Base-by-base conservation (phyloP, 2,888 invertebrate genomes). In the Cheilosia vulpina region DNA sequence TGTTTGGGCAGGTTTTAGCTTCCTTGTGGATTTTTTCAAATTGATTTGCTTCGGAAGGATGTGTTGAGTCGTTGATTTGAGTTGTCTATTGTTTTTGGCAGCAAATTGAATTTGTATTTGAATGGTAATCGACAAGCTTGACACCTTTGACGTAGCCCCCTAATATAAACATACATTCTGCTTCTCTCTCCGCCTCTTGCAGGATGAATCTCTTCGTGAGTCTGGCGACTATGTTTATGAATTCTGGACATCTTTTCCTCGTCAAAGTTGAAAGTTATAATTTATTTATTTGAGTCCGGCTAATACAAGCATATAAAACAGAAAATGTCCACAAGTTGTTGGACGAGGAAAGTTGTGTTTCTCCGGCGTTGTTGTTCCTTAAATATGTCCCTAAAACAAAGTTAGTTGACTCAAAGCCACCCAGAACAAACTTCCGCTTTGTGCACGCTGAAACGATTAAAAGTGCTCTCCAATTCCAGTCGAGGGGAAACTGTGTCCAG, bases 1-100 rank as follows among this genome's bases (percentile, higher is more conserved):
- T 89, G 89, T 89, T 89, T 89, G 88, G 89, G 88, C 88, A 89
- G 87, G 87, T 88, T 88, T 88, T 87, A 89, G 92, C 92, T 91
- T 91, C 91, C 90, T 90, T 90, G 88, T 89, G 91, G 90, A 85
- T n/a, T 38, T 43, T 45, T 50, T 65, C 15, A 66, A 85, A 81
- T 85, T 77, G 81, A 85, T 85, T 85, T 77, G 81, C 41, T 68
- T 85, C 81, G 81, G 62, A 58, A 80, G 41, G 69, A 66, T 75
- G 76, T 77, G 71, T 72, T 63, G 31, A 76, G 60, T 60, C 76
- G 62, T 47, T 55, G 66, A 73, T 31, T 79, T 50, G 57, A 73
- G 47, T n/a, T 50, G 58, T 65, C 58, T 52, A n/a, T 60, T 71
- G 50, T 52, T 34, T 53, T 60, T 21, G 66, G 21, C 31, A 27